Evolutionary conservation across 2,888 invertebrate species (phyloP), one percentile per base, ranked within the genome.

Genomic region (Gnatocerus cornutus): DNA sequence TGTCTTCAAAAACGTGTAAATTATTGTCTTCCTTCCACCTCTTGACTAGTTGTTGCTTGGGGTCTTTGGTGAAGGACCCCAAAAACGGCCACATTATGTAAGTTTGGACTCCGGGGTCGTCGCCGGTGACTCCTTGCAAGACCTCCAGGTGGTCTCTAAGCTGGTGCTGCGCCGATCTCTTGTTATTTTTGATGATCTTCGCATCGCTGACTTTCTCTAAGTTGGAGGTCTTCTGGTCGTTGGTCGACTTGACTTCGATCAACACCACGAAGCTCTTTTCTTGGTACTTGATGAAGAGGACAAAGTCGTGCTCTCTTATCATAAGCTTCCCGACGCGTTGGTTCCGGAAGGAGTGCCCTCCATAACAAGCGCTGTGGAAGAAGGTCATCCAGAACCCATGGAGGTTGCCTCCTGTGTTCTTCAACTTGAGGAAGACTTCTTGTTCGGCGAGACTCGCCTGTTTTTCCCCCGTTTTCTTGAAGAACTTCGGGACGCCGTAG

Each of bases 51-150:
- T 78, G 73, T 27, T 81, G 80, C 45, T 77, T 78, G 0, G 83
- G 82, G 71, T 83, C 82, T 33, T 65, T 78, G 16, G 82, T 84
- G 43, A 74, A 65, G 21, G 78, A 73, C 1, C 80, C 77, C 53
- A 84, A 71, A 70, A 81, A 84, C 0, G 84, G 84, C 84, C 84
- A 84, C 78, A 83, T 82, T 29, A 84, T 80, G 68, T 79, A 83
- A 30, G 73, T 76, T 68, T 82, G 80, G 0, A 81, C 74, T 1
- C 71, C 21, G 29, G 76, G 69, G 13, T 59, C 48, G 6, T 73
- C 37, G 1, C 72, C 71, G 13, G 81, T 58, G 14, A 74, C 46
- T n/a, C 70, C 71, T 46, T 79, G 72, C n/a, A 83, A 67, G 16
- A 83, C 77, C 65, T 84, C 84, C 53, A 81, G 55, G 68, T 84